Evolutionary conservation across 2,113 vertebrate genomes (phyloP).

Genomic region (Caracal caracal): DNA sequence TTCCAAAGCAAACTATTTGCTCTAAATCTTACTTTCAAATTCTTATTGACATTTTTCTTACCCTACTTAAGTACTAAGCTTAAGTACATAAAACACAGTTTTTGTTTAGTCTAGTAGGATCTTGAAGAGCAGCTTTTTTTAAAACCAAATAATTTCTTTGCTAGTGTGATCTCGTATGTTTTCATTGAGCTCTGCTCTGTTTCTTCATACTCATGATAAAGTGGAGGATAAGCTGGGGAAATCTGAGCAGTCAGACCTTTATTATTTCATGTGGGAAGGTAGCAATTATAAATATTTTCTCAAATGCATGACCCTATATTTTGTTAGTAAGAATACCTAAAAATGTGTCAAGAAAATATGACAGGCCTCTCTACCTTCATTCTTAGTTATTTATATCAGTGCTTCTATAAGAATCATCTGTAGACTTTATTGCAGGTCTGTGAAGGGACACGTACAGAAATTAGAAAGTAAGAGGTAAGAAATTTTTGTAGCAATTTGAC

Average conservation of each 20-base stretch:
- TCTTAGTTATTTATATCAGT: not conserved
- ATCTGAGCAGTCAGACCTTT: not conserved
- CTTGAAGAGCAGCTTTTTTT: constrained; percentile 4
- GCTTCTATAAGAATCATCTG: not conserved
- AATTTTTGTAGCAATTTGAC: constrained; percentile 1
- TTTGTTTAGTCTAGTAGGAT: constrained; percentile 53
- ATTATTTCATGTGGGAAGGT: constrained; percentile 43
- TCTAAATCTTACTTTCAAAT: constrained; percentile 56
- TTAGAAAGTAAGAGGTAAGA: constrained; percentile 33
- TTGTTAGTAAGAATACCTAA: constrained; percentile 17
- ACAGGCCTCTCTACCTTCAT: not conserved
- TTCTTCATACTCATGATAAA: not conserved
- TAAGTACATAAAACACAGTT: constrained; percentile 30
- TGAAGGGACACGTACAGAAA: not conserved
- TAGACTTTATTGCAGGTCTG: not conserved
- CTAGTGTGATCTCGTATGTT: not conserved
- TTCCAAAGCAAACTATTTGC: constrained; percentile 57
- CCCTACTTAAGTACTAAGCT: constrained; percentile 22
- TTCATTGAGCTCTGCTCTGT: not conserved
- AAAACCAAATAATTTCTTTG: constrained; percentile 5
- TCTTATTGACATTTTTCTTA: constrained; percentile 41
- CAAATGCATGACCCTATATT: not conserved
- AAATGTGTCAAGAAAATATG: not conserved
- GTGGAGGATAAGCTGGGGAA: not conserved
- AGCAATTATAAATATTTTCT: constrained; percentile 2